These are phyloP conservation scores for Arnoldichthys spilopterus DNA, from an alignment of 2,797 vertebrate genomes.

Conservation along the genomic window DNA sequence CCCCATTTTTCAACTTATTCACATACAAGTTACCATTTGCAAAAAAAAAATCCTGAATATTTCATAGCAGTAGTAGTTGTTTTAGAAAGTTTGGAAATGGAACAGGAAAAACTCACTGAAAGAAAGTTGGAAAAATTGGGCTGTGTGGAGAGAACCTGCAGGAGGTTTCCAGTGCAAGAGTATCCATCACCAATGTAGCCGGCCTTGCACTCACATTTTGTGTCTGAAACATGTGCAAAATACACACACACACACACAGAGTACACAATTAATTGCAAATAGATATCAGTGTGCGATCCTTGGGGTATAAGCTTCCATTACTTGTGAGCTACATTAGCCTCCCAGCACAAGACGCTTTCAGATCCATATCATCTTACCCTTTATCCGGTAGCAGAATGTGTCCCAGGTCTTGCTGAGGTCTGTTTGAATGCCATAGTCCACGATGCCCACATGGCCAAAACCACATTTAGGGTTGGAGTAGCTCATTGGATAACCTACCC, in stretches of 20 bases:
- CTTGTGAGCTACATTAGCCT: not conserved
- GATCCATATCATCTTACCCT: conserved; percentile 75
- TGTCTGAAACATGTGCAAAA: conserved; percentile 82
- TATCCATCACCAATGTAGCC: conserved; percentile 90
- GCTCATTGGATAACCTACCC: conserved; percentile 88
- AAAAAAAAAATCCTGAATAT: too few relatives aligned
- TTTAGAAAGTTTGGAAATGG: too few relatives aligned
- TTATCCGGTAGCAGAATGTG: conserved; percentile 90
- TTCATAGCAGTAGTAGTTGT: too few relatives aligned
- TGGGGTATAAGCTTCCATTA: too few relatives aligned
- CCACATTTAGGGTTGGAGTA: conserved; percentile 87
- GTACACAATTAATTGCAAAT: too few relatives aligned
- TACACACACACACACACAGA: not conserved
- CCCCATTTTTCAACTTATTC: too few relatives aligned
- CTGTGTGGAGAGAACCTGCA: conserved; percentile 86
- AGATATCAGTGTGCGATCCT: too few relatives aligned
- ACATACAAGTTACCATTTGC: too few relatives aligned
- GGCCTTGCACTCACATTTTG: conserved; percentile 86
- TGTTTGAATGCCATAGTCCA: conserved; percentile 86
- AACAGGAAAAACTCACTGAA: conserved; percentile 84
- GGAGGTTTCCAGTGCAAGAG: conserved; percentile 87
- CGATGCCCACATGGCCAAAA: conserved; percentile 86
- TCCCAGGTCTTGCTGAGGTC: conserved; percentile 91
- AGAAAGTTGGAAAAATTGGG: conserved; percentile 87
- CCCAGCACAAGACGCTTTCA: not conserved